Base-by-base conservation (phyloP, 2,113 vertebrate genomes). In the Opisthocomus hoazin region DNA sequence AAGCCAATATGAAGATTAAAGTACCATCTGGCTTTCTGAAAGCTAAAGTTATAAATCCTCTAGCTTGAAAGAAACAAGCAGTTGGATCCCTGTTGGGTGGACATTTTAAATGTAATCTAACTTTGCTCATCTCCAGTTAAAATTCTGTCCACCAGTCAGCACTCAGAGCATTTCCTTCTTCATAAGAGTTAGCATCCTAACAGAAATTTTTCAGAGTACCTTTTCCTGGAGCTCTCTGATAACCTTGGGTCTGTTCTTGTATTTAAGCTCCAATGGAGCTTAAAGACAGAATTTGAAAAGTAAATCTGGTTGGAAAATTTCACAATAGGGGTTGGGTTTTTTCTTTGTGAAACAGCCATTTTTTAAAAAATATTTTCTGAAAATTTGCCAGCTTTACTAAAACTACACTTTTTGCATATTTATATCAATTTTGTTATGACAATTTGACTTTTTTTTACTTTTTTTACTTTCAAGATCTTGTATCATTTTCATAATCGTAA, bases 61-160 rank as follows among this genome's bases (percentile, higher is more conserved):
- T 76, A 56, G 58, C 90, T 66, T 93, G 43, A 95, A 84, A 85
- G 46, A 92, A 87, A 87, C 46, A 87, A 93, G 58, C 57, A 83
- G 54, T 60, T 79, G 65, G 64, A 80, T 89, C 68, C 65, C 71
- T 84, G 51, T 90, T 83, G 94, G 63, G 91, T 84, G 82, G 60
- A 63, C 30, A 68, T 91, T 66, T 96, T 90, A 75, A 65, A 96
- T 68, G 53, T 71, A 96, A 94, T 91, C 93, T 96, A 84, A 90
- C 48, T 87, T 89, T 94, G 80, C 84, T 93, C 16, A 14, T 91
- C 88, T 96, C 48, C 32, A 84, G 64, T 97, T 94, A 93, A 96
- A 97, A 87, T 94, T 95, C 79, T 91, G 86, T 87, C 70, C 82
- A 71, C 34, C 93, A 91, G 89, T 93, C 81, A 84, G 56, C 41